These are phyloP conservation scores for Pagetopsis macropterus DNA, from an alignment of 2,797 vertebrate species.

Conservation along the genomic window DNA sequence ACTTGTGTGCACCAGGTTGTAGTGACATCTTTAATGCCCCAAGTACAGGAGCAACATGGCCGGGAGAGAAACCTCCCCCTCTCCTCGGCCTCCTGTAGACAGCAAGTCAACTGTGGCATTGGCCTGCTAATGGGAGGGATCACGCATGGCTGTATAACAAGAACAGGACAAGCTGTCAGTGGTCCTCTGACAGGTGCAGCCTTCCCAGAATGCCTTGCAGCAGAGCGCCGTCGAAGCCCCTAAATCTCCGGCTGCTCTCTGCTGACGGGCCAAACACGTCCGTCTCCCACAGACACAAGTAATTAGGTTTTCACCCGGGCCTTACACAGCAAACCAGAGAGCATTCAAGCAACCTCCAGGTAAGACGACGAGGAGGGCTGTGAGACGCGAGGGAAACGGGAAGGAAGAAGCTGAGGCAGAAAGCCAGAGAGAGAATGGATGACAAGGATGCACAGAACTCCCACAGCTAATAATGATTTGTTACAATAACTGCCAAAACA, in stretches of 20 bases:
- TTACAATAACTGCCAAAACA: conserved; percentile 59
- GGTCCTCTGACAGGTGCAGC: conserved; percentile 70
- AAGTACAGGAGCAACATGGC: conserved; percentile 35
- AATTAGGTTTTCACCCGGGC: conserved; percentile 66
- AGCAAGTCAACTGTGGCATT: conserved; percentile 72
- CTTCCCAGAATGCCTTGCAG: conserved; percentile 72
- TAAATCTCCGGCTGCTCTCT: conserved; percentile 61
- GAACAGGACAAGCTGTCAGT: conserved; percentile 73
- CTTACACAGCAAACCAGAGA: conserved; percentile 46
- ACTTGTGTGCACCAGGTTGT: conserved; percentile 11
- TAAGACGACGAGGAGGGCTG: neutral
- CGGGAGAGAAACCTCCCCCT: conserved; percentile 20
- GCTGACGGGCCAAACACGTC: conserved; percentile 66
- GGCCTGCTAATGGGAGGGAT: conserved; percentile 71
- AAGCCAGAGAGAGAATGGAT: conserved; percentile 31
- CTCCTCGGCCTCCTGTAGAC: conserved; percentile 44
- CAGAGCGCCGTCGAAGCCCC: conserved; percentile 50
- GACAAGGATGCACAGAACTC: conserved; percentile 44
- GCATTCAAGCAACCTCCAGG: conserved; percentile 17
- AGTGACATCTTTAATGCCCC: conserved; percentile 37
- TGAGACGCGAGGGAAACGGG: conserved; percentile 7
- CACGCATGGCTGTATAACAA: conserved; percentile 72
- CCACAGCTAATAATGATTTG: conserved; percentile 50
- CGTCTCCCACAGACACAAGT: conserved; percentile 68
- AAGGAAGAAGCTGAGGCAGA: conserved; percentile 3